phyloP scores from a whole-genome alignment of 1,140 invertebrate species.

The Lepidurus apus region DNA sequence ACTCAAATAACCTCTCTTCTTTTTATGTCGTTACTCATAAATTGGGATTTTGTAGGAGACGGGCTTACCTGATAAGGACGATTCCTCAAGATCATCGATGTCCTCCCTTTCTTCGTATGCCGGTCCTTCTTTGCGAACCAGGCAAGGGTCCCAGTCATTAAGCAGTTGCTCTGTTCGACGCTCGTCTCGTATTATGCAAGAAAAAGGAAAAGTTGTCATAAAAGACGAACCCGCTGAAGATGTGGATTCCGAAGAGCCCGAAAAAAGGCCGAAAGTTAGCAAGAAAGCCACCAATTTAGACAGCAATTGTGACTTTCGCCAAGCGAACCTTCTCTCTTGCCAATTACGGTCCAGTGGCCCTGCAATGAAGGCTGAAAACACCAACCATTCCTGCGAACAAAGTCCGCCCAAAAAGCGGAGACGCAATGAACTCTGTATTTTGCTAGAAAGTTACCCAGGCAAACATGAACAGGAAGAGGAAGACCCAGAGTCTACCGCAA shows the following conservation, averaged over 20 bases:
- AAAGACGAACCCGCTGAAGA: neutral
- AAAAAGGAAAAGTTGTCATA: neutral
- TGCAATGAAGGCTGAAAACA: neutral
- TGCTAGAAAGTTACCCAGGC: neutral
- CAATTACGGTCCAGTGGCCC: neutral
- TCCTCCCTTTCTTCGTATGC: neutral
- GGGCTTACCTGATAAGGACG: conserved; percentile 10
- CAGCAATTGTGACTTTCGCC: neutral
- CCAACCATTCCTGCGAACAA: neutral
- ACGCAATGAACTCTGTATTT: conserved; percentile 4
- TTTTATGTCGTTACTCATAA: neutral
- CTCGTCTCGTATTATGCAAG: conserved; percentile 3
- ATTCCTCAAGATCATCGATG: neutral
- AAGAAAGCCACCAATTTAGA: neutral
- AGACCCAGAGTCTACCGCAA: neutral
- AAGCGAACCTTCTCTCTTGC: neutral
- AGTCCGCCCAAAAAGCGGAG: neutral
- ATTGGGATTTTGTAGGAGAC: neutral
- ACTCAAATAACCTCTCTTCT: neutral
- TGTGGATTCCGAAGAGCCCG: neutral
- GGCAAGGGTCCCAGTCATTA: neutral
- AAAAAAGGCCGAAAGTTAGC: neutral
- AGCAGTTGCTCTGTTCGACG: neutral
- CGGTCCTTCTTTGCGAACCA: neutral
- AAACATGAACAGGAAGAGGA: conserved; percentile 9